Conservation (phyloP, 2,113 vertebrate genomes). For the Bubalus kerabau region DNA sequence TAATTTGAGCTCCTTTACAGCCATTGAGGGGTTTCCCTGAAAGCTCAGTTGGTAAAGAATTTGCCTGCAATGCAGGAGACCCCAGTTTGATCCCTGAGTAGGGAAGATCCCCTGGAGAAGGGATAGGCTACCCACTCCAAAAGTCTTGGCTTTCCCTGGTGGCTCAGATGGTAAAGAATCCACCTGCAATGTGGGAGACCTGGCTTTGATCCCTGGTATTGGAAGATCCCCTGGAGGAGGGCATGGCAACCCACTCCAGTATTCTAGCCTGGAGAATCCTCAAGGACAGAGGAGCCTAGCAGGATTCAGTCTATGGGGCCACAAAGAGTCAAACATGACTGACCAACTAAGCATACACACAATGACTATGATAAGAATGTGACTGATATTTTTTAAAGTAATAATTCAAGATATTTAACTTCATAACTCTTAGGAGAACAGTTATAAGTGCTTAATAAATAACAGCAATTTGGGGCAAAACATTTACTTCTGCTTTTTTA, state of each 20-base stretch:
- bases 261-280: not conserved
- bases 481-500: not conserved
- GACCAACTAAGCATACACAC: not conserved
- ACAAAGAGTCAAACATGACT: rapidly evolving
- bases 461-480: not conserved
- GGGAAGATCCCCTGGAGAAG: not conserved
- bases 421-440: not conserved
- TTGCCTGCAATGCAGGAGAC: not conserved
- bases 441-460: not conserved
- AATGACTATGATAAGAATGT: not conserved
- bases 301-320: not conserved
- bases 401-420: not conserved
- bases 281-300: not conserved
- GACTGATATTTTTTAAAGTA: not conserved
- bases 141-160: not conserved
- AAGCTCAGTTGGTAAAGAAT: not conserved
- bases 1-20: not conserved
- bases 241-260: not conserved
- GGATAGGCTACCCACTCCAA: not conserved
- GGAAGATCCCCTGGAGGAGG: not conserved
- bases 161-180: not conserved
- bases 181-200: rapidly evolving
- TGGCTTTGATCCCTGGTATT: not conserved
- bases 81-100: not conserved
- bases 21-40: not conserved